phyloP scores from a whole-genome alignment of 1,140 invertebrate species.

The Platyura marginata region DNA sequence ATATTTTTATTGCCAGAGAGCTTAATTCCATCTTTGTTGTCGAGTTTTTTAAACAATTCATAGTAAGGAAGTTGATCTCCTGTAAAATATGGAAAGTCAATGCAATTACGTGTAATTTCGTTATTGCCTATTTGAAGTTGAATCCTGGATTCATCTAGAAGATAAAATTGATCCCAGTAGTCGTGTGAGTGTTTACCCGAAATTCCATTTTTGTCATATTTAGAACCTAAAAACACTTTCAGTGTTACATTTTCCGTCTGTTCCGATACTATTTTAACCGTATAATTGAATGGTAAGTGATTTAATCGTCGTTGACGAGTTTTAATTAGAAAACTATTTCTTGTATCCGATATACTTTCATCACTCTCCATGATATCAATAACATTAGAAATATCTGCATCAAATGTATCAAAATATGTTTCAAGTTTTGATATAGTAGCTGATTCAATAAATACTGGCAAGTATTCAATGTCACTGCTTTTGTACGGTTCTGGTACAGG shows the following conservation, averaged over 20 bases:
- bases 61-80: constrained; percentile 24
- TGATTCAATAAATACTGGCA: too few relatives aligned
- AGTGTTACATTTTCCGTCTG: constrained; percentile 31
- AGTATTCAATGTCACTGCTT: too few relatives aligned
- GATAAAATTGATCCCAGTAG: constrained; percentile 31
- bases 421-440: too few relatives aligned
- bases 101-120: constrained; percentile 31
- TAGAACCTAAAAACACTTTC: constrained; percentile 38
- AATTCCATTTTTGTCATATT: constrained; percentile 28
- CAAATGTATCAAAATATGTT: too few relatives aligned
- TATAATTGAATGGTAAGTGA: constrained; percentile 35
- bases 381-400: too few relatives aligned
- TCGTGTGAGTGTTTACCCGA: constrained; percentile 26
- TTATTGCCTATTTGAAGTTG: constrained; percentile 34
- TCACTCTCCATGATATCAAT: too few relatives aligned
- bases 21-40: constrained; percentile 19
- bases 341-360: too few relatives aligned
- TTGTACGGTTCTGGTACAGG: too few relatives aligned
- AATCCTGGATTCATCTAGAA: constrained; percentile 33
- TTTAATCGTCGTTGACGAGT: constrained; percentile 27
- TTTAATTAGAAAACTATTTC: constrained; percentile 5
- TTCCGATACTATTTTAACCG: constrained; percentile 33
- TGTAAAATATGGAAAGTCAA: constrained; percentile 28
- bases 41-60: constrained; percentile 20
- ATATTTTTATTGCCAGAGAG: constrained; percentile 22